phyloP scores from a whole-genome alignment of 92 coral and sea anemone genomes.

The Palythoa grandiflora region DNA sequence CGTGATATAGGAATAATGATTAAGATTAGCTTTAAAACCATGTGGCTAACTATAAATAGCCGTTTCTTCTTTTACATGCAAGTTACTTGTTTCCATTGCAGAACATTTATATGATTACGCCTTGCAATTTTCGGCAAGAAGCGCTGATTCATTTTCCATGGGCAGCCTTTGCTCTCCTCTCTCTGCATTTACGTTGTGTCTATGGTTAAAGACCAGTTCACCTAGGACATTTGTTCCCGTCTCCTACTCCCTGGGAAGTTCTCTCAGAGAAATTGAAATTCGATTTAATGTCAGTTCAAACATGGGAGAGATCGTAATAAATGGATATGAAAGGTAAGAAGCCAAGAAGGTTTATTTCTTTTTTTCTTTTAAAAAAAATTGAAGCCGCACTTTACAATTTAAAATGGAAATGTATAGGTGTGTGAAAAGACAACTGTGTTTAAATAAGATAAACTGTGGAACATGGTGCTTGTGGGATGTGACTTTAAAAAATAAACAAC shows the following conservation, averaged over 20 bases:
- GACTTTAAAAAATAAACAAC: too few species aligned
- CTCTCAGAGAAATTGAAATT: slow-evolving; percentile 4
- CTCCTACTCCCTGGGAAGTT: slow-evolving; percentile 12
- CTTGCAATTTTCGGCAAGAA: slow-evolving; percentile 3
- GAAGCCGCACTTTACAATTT: not conserved
- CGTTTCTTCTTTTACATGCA: too few species aligned
- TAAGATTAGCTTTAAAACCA: too few species aligned
- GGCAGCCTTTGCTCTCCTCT: not conserved
- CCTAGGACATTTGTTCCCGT: slow-evolving; percentile 22
- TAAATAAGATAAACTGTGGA: too few species aligned
- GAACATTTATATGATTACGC: slow-evolving; percentile 3
- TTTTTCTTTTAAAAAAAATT: too few species aligned
- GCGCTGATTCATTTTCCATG: not conserved
- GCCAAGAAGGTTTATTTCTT: not conserved
- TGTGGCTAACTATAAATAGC: too few species aligned
- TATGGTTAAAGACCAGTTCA: slow-evolving; percentile 22
- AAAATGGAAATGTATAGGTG: too few species aligned
- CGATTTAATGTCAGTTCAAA: not conserved
- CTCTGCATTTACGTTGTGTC: slow-evolving; percentile 3
- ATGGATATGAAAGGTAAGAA: slow-evolving; percentile 8
- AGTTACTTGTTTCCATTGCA: not conserved
- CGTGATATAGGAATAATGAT: too few species aligned
- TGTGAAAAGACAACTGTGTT: too few species aligned
- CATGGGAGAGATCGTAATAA: slow-evolving; percentile 26
- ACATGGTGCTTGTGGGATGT: too few species aligned